phyloP scores from a whole-genome alignment of 2,888 invertebrate species.

The Iselma pallidipennis region DNA sequence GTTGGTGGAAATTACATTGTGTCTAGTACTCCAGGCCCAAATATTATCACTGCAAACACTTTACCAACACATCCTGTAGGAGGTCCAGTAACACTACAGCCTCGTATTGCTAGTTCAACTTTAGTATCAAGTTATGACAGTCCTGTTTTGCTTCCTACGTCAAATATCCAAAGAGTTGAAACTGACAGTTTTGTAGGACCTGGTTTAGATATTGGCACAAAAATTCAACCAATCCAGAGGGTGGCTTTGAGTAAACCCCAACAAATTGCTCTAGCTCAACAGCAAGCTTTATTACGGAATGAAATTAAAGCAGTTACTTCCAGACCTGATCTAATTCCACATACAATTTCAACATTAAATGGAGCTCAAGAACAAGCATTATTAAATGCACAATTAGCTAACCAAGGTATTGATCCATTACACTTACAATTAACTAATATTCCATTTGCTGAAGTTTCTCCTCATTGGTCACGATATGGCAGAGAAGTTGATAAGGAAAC shows the following conservation, averaged over 20 bases:
- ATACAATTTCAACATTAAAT: not conserved
- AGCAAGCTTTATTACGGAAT: not conserved
- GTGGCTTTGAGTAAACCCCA: not conserved
- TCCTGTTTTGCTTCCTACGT: constrained; percentile 5
- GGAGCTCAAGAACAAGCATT: constrained; percentile 1
- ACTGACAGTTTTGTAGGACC: constrained; percentile 2
- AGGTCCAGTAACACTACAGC: constrained; percentile 18
- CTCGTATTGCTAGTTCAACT: constrained; percentile 7
- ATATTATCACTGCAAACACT: not conserved
- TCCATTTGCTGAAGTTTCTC: constrained; percentile 7
- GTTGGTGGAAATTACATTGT: not conserved
- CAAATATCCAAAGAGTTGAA: constrained; percentile 25
- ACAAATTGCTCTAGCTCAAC: not conserved
- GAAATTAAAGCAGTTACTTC: not conserved
- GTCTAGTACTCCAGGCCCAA: not conserved
- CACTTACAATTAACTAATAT: constrained; percentile 10
- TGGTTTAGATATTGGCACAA: not conserved
- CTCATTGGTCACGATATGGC: constrained; percentile 28
- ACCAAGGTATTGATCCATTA: constrained; percentile 12
- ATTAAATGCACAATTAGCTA: constrained; percentile 10
- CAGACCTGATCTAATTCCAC: not conserved
- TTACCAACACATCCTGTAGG: not conserved
- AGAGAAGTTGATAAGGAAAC: constrained; percentile 15
- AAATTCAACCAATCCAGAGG: not conserved
- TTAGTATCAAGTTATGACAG: not conserved